Evolutionary conservation across 2,888 invertebrate species (phyloP), one percentile per base, ranked within the genome.

Genomic region (Chesias legatella): DNA sequence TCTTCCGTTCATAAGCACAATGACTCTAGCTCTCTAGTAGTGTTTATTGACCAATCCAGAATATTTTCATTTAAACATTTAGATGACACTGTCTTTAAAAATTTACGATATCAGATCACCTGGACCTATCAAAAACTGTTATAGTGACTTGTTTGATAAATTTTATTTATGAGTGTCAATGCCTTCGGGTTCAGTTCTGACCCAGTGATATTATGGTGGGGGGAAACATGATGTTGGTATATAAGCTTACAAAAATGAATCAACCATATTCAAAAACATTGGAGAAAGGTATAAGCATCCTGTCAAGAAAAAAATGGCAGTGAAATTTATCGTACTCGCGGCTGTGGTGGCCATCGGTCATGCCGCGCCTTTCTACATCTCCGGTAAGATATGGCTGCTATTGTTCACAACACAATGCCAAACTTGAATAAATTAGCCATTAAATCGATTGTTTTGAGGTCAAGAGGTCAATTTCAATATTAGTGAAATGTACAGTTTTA

Each of bases 241-340:
- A 85, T 75, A 85, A 76, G 66, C 69, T 56, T 67, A 63, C 69
- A 71, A 80, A 75, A 72, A 76, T 77, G 77, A 67, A 75, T 68
- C 73, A 73, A 60, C 63, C 63, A 57, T 67, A 80, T 74, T 74
- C 78, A 79, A 72, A 68, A 59, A 59, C 67, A 71, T 56, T 59
- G 63, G 68, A 66, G 70, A 77, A 80, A 83, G 76, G 67, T 68
- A 58, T 58, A 56, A 59, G 61, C 58, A 62, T 63, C 61, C 65
- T 61, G 55, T 45, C 51, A 38, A 60, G 34, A 56, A 46, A 58
- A 68, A 61, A 50, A 86, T 86, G 86, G 70, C 69, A 36, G 63
- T 64, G 23, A 83, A 76, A 60, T 33, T 83, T 30, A 48, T 82
- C 10, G 54, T 78, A 20, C 51, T 84, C 7, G 62, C 67, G 22